Percentiles rank a stretch among this genome's conserved stretches.
These are phyloP conservation scores for Drosophila parabipectinata DNA, from an alignment of 1,140 invertebrate genomes.

Conservation along the genomic window DNA sequence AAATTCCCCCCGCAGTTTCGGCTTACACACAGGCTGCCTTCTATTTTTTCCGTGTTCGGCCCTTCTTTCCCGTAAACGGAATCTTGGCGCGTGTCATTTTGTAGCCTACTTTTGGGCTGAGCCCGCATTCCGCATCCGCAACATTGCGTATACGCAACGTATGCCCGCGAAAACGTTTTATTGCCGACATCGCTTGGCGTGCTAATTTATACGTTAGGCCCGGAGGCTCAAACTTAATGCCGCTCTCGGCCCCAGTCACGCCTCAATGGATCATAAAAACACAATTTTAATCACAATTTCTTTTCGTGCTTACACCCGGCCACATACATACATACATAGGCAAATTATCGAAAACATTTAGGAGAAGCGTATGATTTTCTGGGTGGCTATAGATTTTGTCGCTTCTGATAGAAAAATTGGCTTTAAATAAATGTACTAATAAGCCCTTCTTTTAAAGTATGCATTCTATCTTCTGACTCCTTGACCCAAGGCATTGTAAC, in stretches of 20 bases:
- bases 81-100: slow-evolving; percentile 71
- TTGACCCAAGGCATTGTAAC: background rate
- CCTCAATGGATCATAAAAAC: slow-evolving; percentile 70
- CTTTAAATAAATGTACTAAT: no score
- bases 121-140: slow-evolving; percentile 25
- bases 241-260: slow-evolving; percentile 57
- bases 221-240: slow-evolving; percentile 50
- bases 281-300: slow-evolving; percentile 76
- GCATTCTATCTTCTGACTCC: no score
- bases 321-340: slow-evolving; percentile 31
- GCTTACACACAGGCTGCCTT: slow-evolving; percentile 17
- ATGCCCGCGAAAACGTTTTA: slow-evolving; percentile 70
- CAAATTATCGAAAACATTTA: slow-evolving; percentile 40
- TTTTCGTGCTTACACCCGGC: slow-evolving; percentile 44
- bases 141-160: slow-evolving; percentile 59
- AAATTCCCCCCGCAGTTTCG: slow-evolving; percentile 55
- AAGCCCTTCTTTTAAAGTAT: no score
- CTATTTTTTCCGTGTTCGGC: background rate
- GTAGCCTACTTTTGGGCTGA: slow-evolving; percentile 57
- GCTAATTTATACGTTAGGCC: slow-evolving; percentile 72
- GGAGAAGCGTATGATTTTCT: background rate
- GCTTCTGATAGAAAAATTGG: no score
- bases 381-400: background rate
- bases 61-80: slow-evolving; percentile 5
- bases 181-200: slow-evolving; percentile 52